Percentiles rank a stretch among this genome's conserved stretches.
These are phyloP conservation scores for Chrysina gloriosa DNA, from an alignment of 2,888 invertebrate genomes.

Conservation along the genomic window DNA sequence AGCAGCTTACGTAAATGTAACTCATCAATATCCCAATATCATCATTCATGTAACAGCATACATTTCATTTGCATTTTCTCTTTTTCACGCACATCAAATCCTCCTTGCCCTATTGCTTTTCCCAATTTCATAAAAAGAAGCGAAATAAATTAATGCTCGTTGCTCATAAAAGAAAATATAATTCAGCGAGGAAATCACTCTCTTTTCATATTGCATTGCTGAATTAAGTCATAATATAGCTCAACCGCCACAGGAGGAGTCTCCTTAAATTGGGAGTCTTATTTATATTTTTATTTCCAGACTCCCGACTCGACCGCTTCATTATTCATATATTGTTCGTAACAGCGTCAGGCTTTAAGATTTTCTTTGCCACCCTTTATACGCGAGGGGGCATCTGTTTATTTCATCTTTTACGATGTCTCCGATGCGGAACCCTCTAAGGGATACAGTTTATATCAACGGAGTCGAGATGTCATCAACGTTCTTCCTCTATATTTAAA, in stretches of 20 bases:
- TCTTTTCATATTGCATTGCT: too few relatives aligned
- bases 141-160: too few relatives aligned
- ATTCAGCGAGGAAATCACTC: too few relatives aligned
- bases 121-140: too few relatives aligned
- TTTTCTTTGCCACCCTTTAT: slow-evolving; percentile 1
- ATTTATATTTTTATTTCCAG: neutral
- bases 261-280: too few relatives aligned
- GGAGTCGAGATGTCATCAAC: neutral
- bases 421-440: neutral
- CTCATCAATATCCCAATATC: too few relatives aligned
- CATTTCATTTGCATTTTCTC: too few relatives aligned
- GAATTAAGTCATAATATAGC: neutral
- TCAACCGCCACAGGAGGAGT: neutral
- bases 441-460: neutral
- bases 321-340: slow-evolving; percentile 16
- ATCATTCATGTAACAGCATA: too few relatives aligned
- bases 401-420: slow-evolving; percentile 22
- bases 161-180: too few relatives aligned
- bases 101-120: too few relatives aligned
- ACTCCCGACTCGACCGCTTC: neutral
- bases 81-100: too few relatives aligned
- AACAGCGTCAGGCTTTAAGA: neutral
- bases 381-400: neutral
- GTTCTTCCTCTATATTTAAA: slow-evolving; percentile 3
- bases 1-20: too few relatives aligned